Evolutionary conservation across 2,113 vertebrate species (phyloP).

Genomic region (Sorex fumeus): DNA sequence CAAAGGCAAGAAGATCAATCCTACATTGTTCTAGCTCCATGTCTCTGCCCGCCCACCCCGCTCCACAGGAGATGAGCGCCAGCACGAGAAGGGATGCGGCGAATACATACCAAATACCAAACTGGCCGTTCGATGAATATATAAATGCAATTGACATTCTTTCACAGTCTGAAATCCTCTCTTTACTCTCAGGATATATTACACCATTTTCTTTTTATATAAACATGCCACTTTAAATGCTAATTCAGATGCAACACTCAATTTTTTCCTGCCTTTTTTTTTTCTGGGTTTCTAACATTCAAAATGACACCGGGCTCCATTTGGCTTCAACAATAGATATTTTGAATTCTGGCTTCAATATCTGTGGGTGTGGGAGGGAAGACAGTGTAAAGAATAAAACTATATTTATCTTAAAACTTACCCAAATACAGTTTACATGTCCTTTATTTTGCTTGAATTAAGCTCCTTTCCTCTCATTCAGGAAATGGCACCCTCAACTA

Average conservation of each 20-base stretch:
- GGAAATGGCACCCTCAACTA: slow-evolving; percentile 65
- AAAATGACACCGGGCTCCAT: slow-evolving; percentile 68
- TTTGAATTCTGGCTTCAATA: slow-evolving; percentile 68
- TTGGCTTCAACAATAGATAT: slow-evolving; percentile 42
- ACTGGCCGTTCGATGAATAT: slow-evolving; percentile 74
- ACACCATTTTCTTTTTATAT: slow-evolving; percentile 74
- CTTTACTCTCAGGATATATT: slow-evolving; percentile 78
- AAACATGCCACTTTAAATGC: slow-evolving; percentile 85
- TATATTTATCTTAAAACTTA: slow-evolving; percentile 73
- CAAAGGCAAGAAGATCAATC: slow-evolving; percentile 36
- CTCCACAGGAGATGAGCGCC: slow-evolving; percentile 32
- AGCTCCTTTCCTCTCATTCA: slow-evolving; percentile 57
- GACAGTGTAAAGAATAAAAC: background rate
- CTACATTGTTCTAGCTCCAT: background rate
- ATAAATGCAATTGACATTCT: slow-evolving; percentile 81
- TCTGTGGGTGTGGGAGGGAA: background rate
- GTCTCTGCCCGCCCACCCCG: background rate
- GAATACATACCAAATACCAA: slow-evolving; percentile 69
- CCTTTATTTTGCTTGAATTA: slow-evolving; percentile 73
- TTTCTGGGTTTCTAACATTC: slow-evolving; percentile 77
- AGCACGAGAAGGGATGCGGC: background rate
- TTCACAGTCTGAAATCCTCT: slow-evolving; percentile 67
- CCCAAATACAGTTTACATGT: slow-evolving; percentile 48
- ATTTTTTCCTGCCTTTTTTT: slow-evolving; percentile 77
- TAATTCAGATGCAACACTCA: slow-evolving; percentile 79